Evolutionary conservation across 1,140 invertebrate genomes (phyloP).

Genomic region (Drosophila arizonae): DNA sequence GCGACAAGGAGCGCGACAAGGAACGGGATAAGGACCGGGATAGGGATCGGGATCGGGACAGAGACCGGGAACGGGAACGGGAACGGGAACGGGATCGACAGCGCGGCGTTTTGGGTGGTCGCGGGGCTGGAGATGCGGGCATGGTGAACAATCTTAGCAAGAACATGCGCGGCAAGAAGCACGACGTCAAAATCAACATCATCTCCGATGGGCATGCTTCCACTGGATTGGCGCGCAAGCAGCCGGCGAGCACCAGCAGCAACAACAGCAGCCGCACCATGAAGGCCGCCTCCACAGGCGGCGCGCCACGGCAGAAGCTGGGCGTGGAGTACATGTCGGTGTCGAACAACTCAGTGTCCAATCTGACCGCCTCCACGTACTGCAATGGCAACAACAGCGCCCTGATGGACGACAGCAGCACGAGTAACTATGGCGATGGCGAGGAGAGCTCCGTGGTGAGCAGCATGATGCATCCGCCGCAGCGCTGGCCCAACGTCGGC

Average conservation of each 20-base stretch:
- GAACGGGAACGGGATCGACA: slow-evolving; percentile 25
- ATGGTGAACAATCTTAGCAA: slow-evolving; percentile 70
- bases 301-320: slow-evolving; percentile 35
- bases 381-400: slow-evolving; percentile 64
- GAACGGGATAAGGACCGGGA: slow-evolving; percentile 37
- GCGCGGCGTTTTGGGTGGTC: slow-evolving; percentile 31
- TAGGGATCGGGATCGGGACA: slow-evolving; percentile 13
- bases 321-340: slow-evolving; percentile 55
- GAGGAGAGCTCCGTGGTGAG: slow-evolving; percentile 79
- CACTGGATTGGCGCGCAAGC: slow-evolving; percentile 26
- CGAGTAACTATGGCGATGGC: slow-evolving; percentile 77
- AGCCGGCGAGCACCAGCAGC: slow-evolving; percentile 22
- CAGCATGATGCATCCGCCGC: slow-evolving; percentile 74
- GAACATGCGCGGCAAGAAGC: slow-evolving; percentile 71
- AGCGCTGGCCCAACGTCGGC: slow-evolving; percentile 48
- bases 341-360: slow-evolving; percentile 70
- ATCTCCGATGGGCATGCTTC: slow-evolving; percentile 68
- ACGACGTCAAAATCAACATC: slow-evolving; percentile 78
- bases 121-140: slow-evolving; percentile 61
- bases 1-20: slow-evolving; percentile 28
- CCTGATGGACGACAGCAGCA: slow-evolving; percentile 69
- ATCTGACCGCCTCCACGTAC: slow-evolving; percentile 75
- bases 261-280: slow-evolving; percentile 45
- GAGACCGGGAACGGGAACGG: slow-evolving; percentile 30
- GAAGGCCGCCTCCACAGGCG: slow-evolving; percentile 3